These are phyloP conservation scores for Cryptocephalus primarius DNA, from an alignment of 2,888 invertebrate genomes.

Conservation along the genomic window DNA sequence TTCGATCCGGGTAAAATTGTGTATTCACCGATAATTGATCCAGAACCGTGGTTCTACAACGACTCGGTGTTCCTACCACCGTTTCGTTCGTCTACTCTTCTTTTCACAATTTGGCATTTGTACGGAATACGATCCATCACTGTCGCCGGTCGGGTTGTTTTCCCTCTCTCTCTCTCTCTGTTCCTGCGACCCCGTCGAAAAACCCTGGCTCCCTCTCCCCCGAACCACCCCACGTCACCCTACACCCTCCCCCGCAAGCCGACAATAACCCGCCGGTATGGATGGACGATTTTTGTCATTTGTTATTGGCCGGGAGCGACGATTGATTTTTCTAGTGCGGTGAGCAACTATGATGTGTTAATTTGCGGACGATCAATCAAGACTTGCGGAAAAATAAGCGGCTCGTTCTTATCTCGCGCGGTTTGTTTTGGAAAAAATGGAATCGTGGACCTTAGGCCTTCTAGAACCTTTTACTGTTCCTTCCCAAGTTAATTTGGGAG, in stretches of 20 bases:
- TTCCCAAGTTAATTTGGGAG: no score
- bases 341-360: slow-evolving; percentile 34
- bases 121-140: slow-evolving; percentile 43
- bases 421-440: no score
- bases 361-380: slow-evolving; percentile 21
- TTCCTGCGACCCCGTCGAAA: slow-evolving; percentile 21
- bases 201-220: slow-evolving; percentile 21
- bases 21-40: slow-evolving; percentile 33
- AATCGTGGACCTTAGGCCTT: no score
- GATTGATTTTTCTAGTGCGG: slow-evolving; percentile 36
- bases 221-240: slow-evolving; percentile 23
- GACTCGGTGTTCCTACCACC: slow-evolving; percentile 31
- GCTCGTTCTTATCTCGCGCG: no score
- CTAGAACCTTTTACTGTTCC: no score
- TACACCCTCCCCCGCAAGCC: slow-evolving; percentile 23
- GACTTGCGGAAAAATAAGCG: no score
- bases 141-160: slow-evolving; percentile 42
- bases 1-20: slow-evolving; percentile 17
- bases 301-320: slow-evolving; percentile 35
- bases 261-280: slow-evolving; percentile 39
- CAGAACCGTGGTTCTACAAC: slow-evolving; percentile 31
- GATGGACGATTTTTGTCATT: slow-evolving; percentile 42
- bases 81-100: slow-evolving; percentile 38
- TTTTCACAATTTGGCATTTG: slow-evolving; percentile 44
- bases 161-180: slow-evolving; percentile 28